Evolutionary conservation across 2,888 invertebrate species (phyloP), one percentile per base, ranked within the genome.

Genomic region (Troides oblongomaculatus): DNA sequence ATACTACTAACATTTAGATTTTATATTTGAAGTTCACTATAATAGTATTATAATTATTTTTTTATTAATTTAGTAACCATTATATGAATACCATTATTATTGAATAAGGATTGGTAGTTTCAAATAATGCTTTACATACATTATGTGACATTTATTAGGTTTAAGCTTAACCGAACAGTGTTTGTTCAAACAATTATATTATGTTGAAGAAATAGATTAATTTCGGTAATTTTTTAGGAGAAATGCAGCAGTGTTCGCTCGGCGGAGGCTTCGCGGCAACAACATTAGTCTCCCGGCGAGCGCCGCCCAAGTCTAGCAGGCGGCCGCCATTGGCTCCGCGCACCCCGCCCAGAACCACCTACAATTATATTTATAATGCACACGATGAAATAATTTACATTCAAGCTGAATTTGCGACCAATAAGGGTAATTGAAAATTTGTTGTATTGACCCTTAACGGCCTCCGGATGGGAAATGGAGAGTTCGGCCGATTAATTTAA

Each of bases 301-400:
- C 87, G 82, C 89, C 92, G 92, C 92, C 92, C 89, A 84, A 81
- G 79, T 76, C 73, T 76, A 80, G 71, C 73, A 71, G 79, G 73
- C 74, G 75, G 73, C 84, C 81, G 80, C 86, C 74, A 92, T 92
- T 92, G 92, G 92, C 80, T 79, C 78, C 71, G 68, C 75, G 72
- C 74, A 77, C 77, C 76, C 89, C 90, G 90, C 92, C 92, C 88
- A 84, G 82, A 75, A 82, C 87, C 86, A 88, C 89, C 90, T 91
- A 89, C 90, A 91, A 89, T 89, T 89, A 91, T 92, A 91, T 92
- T 92, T 92, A 92, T 92, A 91, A 91, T 91, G 90, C 89, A 88
- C 87, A 87, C 86, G 86, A 83, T 87, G 85, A 91, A 90, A 92
- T 92, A 92, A 92, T 92, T 92, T 92, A 92, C 91, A 91, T 92